Evolutionary conservation across 2,113 vertebrate genomes (phyloP).

Genomic region (Piaya cayana): DNA sequence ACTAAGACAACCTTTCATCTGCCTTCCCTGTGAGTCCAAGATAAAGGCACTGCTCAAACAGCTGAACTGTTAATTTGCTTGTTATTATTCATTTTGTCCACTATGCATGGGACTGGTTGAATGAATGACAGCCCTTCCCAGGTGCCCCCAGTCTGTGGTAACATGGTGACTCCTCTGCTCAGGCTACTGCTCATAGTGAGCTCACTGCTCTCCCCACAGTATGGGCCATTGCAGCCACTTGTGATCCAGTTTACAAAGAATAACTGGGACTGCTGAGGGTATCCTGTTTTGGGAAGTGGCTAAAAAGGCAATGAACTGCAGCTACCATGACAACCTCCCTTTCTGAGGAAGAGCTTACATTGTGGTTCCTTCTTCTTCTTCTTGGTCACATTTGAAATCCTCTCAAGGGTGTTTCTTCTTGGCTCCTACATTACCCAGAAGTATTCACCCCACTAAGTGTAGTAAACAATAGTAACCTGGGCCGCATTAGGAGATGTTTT

Average conservation of each 20-base stretch:
- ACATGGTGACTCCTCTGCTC: background rate
- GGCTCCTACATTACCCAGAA: background rate
- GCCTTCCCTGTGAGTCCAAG: background rate
- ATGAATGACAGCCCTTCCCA: background rate
- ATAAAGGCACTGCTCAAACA: background rate
- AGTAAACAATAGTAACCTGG: background rate
- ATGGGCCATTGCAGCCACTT: background rate
- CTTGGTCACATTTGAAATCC: background rate
- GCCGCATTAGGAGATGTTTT: background rate
- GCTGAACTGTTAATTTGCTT: background rate
- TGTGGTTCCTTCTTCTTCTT: slow-evolving; percentile 25
- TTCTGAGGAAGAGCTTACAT: background rate
- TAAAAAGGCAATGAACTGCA: background rate
- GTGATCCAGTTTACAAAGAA: background rate
- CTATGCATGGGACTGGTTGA: background rate
- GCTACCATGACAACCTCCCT: background rate
- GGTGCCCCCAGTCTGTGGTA: background rate
- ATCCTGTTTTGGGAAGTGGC: background rate
- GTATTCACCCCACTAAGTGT: background rate
- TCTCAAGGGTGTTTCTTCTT: background rate
- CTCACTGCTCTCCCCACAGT: background rate
- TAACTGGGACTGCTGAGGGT: background rate
- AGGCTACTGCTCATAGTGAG: background rate
- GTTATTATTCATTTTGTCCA: background rate
- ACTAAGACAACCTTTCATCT: background rate